phyloP scores from a whole-genome alignment of 2,113 vertebrate species.

The Ageneiosus marmoratus region DNA sequence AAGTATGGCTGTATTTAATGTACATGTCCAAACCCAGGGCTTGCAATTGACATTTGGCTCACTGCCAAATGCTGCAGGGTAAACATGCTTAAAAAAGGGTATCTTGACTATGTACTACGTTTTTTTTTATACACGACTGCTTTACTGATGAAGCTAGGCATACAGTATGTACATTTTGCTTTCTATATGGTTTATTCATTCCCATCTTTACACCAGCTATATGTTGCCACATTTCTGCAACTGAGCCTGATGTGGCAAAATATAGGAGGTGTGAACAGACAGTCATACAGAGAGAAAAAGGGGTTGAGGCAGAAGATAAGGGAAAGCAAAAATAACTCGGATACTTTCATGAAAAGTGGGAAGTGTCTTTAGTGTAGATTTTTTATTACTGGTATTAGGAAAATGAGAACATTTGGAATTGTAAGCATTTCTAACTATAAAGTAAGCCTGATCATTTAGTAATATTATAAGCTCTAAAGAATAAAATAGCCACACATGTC shows the following conservation, averaged over 20 bases:
- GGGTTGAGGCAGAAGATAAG: background rate
- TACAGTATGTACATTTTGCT: background rate
- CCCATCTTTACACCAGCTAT: background rate
- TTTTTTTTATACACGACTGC: background rate
- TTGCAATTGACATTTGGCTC: slow-evolving; percentile 1
- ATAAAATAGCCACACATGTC: background rate
- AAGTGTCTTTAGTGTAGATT: background rate
- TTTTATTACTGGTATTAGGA: background rate
- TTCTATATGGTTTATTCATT: background rate
- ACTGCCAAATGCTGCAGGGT: background rate
- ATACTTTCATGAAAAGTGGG: background rate
- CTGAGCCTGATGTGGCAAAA: background rate
- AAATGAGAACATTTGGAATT: background rate
- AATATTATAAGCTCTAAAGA: background rate
- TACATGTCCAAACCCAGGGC: background rate
- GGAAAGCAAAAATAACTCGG: background rate
- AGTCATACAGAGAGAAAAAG: background rate
- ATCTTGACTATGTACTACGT: background rate
- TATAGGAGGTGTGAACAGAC: slow-evolving; percentile 19
- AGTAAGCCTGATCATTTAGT: background rate
- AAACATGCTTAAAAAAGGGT: background rate
- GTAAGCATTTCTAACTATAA: background rate
- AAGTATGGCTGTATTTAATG: background rate
- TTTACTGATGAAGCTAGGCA: background rate
- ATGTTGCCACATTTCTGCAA: background rate